Evolutionary conservation across 2,113 vertebrate genomes (phyloP), one percentile per base, ranked within the genome.

Genomic region (Fregata magnificens): DNA sequence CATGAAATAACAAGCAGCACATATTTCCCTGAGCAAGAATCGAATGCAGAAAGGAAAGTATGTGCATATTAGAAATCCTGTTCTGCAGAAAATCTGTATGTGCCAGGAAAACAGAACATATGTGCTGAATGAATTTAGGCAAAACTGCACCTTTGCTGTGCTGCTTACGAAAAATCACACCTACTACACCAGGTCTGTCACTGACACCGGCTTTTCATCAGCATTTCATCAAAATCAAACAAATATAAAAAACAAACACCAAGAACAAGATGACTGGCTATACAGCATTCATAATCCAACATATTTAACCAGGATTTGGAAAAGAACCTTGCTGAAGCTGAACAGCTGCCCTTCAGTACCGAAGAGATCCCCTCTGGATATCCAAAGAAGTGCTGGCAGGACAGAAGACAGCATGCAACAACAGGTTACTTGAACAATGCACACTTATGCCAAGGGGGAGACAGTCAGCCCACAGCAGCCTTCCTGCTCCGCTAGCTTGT

Each of bases 281-380:
- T 6, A 79, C 11, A 65, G 50, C 38, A 71, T 34, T 45, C 47
- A 42, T 11, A 5, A 32, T 49, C 55, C 38, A 81, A 71, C 29
- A 31, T 9, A 62, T 4, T 82, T 61, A n/a, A 82, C 15, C 26
- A 71, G 11, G 44, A 85, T 50, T 53, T 79, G 70, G 65, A 87
- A 72, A 87, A 82, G 26, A 62, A 59, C 24, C 31, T 44, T 76
- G n/a, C n/a, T 47, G n/a, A 79, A 88, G 42, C 40, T 5, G 6
- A 94, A 58, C 32, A 82, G 21, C 50, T 8, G 2, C 25, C 17
- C 69, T 38, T 1, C 6, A 32, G 61, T 29, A 67, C 16, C n/a
- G 16, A 81, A 34, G 7, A 59, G 44, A 84, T 3, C 1, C 6
- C 6, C 36, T 6, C 19, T 0, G 0, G 67, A 67, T 15, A 87